Percentiles rank a stretch among this genome's conserved stretches.
phyloP scores from a whole-genome alignment of 2,888 invertebrate species.

The Cecidostiba fungosa region DNA sequence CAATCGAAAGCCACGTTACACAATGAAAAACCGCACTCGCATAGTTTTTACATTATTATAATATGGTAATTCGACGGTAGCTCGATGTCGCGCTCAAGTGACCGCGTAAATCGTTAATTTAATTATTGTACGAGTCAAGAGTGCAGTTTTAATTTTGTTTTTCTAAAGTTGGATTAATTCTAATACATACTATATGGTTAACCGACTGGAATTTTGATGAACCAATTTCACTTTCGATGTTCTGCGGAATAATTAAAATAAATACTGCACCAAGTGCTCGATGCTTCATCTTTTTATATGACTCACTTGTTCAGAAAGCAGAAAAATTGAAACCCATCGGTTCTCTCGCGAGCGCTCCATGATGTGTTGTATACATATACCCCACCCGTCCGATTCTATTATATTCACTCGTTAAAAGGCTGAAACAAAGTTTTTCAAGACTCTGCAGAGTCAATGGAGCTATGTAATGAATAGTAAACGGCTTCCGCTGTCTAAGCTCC shows the following conservation, averaged over 20 bases:
- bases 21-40: conserved; percentile 13
- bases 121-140: background rate
- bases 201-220: conserved; percentile 3
- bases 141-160: background rate
- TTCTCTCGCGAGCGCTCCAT: background rate
- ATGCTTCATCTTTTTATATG: conserved; percentile 36
- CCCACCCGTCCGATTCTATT: background rate
- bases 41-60: background rate
- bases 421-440: conserved; percentile 11
- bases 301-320: conserved; percentile 57
- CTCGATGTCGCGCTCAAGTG: conserved; percentile 6
- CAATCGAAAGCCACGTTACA: conserved; percentile 44
- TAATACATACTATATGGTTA: background rate
- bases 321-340: conserved; percentile 49
- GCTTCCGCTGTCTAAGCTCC: background rate
- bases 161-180: background rate
- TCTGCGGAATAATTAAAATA: background rate
- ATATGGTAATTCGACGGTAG: conserved; percentile 27
- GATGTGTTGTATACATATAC: background rate
- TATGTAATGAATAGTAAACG: conserved; percentile 38
- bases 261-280: background rate
- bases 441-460: background rate
- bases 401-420: background rate
- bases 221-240: background rate
- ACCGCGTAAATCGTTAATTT: background rate